Evolutionary conservation across 2,888 invertebrate genomes (phyloP), one percentile per base, ranked within the genome.

Genomic region (Netelia fuscicornis): DNA sequence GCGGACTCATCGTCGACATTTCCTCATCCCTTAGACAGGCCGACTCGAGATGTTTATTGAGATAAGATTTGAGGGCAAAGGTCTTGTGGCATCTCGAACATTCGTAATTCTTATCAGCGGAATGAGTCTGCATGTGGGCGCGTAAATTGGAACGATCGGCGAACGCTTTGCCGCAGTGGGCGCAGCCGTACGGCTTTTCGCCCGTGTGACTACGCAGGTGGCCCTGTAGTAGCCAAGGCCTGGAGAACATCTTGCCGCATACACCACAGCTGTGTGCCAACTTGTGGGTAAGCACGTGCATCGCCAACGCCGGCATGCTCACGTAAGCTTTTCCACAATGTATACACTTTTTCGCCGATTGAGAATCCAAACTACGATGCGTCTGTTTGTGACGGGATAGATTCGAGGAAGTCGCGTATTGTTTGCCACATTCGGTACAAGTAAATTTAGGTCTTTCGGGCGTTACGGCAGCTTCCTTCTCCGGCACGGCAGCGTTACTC

Each of bases 251-350:
- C 94, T 99, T 99, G 79, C 98, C 98, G 94, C 99, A 99, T 52
- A 98, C 97, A 82, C 97, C 96, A 94, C 99, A 99, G 90, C 97
- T 97, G 95, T 99, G 98, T 25, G 97, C 96, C 90, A 98, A 96
- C 93, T 98, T 98, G 95, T 99, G 99, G 64, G 98, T 99, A 75
- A 97, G 95, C 86, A 98, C 96, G 94, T 98, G 98, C 97, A 98
- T 98, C 68, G 99, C 98, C 76, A 99, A 95, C 0, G 99, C 99
- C 0, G 99, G 99, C 99, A 99, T 99, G 90, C 98, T 98, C 72
- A 99, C 99, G 94, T 99, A 99, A n/a, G 98, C 98, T 94, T 99
- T 98, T 89, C 98, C 98, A 94, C 99, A 99, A 89, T 98, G 98
- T 91, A 97, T 97, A 94, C 99, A 99, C 91, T 98, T 98, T 94